Evolutionary conservation across 1,140 invertebrate species (phyloP).

Genomic region (Holcopasites calliopsidis): DNA sequence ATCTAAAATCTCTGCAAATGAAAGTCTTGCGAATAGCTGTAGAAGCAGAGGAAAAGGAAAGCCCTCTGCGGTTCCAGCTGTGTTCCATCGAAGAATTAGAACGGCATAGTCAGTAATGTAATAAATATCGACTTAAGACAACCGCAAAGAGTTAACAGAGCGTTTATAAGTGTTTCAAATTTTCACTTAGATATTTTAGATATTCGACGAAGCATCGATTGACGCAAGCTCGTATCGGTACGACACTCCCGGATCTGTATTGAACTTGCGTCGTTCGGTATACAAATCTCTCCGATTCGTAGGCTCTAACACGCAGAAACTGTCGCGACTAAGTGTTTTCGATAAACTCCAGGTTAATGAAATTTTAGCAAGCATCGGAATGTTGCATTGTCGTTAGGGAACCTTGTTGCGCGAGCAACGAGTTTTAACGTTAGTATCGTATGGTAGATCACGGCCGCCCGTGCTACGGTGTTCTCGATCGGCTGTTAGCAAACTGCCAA

Average conservation of each 20-base stretch:
- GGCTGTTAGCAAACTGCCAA: slow-evolving; percentile 49
- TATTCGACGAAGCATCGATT: not conserved
- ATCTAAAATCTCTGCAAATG: not conserved
- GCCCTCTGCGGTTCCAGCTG: not conserved
- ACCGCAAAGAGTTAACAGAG: not conserved
- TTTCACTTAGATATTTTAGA: slow-evolving; percentile 21
- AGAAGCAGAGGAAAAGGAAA: not conserved
- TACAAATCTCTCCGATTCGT: not conserved
- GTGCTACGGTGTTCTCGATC: slow-evolving; percentile 34
- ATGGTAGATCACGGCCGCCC: slow-evolving; percentile 47
- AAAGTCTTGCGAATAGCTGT: slow-evolving; percentile 11
- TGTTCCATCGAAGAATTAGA: not conserved
- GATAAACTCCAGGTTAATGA: not conserved
- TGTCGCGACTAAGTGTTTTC: not conserved
- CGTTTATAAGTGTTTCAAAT: slow-evolving; percentile 10
- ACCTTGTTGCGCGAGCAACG: slow-evolving; percentile 17
- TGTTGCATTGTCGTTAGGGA: slow-evolving; percentile 20
- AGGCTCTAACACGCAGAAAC: not conserved
- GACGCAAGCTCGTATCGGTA: not conserved
- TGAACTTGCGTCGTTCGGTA: not conserved
- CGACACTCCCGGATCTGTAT: not conserved
- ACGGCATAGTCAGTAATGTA: not conserved
- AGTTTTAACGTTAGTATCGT: slow-evolving; percentile 40
- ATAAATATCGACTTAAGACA: not conserved
- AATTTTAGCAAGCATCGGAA: not conserved